Percentiles rank a stretch among this genome's conserved stretches.
These are phyloP conservation scores for Eupithecia tripunctaria DNA, from an alignment of 2,888 invertebrate genomes.

Conservation along the genomic window DNA sequence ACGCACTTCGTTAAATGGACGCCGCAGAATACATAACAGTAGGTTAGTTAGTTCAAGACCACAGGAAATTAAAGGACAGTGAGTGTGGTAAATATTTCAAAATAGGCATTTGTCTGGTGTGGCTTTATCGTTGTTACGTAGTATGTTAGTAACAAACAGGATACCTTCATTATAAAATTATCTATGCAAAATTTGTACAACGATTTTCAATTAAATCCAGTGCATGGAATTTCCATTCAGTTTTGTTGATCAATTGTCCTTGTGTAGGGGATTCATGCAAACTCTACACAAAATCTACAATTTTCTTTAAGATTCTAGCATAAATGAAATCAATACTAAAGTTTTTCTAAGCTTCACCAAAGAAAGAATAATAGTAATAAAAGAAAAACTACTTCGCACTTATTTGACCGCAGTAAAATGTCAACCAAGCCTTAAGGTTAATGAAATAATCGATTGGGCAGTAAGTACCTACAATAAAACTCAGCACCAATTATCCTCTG, in stretches of 20 bases:
- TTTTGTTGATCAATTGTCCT: background rate
- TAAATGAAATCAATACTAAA: background rate
- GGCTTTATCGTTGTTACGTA: background rate
- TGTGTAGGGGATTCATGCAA: background rate
- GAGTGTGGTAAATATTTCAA: background rate
- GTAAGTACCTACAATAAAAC: slow-evolving; percentile 18
- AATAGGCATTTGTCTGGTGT: background rate
- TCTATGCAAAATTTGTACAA: background rate
- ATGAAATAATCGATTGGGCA: slow-evolving; percentile 7
- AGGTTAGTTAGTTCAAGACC: slow-evolving; percentile 18
- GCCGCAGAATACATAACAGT: slow-evolving; percentile 18
- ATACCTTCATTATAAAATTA: background rate
- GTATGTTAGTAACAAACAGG: background rate
- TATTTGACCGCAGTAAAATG: background rate
- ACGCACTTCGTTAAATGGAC: slow-evolving; percentile 44
- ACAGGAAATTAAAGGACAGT: slow-evolving; percentile 15
- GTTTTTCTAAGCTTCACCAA: background rate
- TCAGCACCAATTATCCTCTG: slow-evolving; percentile 19
- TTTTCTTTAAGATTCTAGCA: background rate
- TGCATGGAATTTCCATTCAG: background rate
- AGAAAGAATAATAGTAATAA: background rate
- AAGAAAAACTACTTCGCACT: background rate
- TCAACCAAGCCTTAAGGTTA: background rate
- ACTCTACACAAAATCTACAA: background rate
- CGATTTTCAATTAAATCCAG: background rate